Evolutionary conservation across 2,888 invertebrate species (phyloP).

Genomic region (Hirtodrosophila confusa): DNA sequence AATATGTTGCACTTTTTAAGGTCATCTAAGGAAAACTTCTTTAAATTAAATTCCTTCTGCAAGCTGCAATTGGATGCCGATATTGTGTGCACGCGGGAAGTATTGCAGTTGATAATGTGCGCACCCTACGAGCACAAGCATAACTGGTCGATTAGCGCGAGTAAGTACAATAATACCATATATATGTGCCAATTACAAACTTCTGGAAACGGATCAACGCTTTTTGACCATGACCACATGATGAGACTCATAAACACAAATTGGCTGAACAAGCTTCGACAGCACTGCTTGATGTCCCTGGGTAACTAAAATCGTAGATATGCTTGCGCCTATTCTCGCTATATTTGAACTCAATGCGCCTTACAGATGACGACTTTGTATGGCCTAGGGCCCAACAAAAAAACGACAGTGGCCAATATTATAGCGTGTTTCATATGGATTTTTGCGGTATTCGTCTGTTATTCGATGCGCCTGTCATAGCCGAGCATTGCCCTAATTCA

Average conservation of each 20-base stretch:
- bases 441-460: constrained; percentile 34
- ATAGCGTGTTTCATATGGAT: constrained; percentile 38
- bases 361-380: constrained; percentile 4
- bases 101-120: constrained; percentile 51
- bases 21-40: neutral
- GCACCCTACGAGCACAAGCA: constrained; percentile 46
- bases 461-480: constrained; percentile 58
- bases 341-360: too few relatives aligned
- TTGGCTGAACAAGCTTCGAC: constrained; percentile 26
- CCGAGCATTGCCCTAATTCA: neutral
- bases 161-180: constrained; percentile 53
- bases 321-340: too few relatives aligned
- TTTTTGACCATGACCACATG: constrained; percentile 1
- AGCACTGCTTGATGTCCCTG: constrained; percentile 22
- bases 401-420: constrained; percentile 22
- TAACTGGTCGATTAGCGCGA: constrained; percentile 47
- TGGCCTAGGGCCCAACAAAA: neutral
- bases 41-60: neutral
- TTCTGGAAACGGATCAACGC: accelerated
- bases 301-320: neutral
- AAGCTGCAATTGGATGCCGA: constrained; percentile 18
- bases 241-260: neutral
- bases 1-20: constrained; percentile 52
- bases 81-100: constrained; percentile 53
- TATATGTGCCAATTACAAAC: constrained; percentile 39